Base-by-base conservation (phyloP, 2,888 invertebrate genomes). In the Dynastes grantii region DNA sequence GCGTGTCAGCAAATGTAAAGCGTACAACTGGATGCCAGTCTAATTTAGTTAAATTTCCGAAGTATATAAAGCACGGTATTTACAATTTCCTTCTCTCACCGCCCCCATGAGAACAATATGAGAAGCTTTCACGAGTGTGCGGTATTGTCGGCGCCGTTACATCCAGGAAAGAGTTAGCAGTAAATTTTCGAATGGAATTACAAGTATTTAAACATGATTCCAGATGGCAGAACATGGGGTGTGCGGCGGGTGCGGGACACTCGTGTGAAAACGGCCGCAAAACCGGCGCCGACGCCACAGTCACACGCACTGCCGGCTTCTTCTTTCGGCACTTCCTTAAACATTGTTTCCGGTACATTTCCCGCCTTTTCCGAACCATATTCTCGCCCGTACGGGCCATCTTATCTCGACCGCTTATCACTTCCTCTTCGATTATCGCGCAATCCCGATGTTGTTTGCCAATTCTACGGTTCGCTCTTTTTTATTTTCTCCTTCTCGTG, bases 281-380 rank as follows among this genome's bases (percentile, higher is more conserved):
- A 80, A 22, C 73, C 51, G 40, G 55, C 76, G 32, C 37, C 37
- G n/a, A 16, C 37, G 11, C 49, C 45, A 67, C 64, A 29, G 27
- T 9, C 37, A 49, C 65, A 65, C 64, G 51, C 77, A 67, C 40
- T 55, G 29, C 68, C 67, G 61, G 58, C 82, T 81, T 80, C 76
- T 83, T 84, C 85, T 84, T 84, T 83, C 85, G 84, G 84, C 86
- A 87, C 86, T 88, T 87, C 85, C 86, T 88, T 87, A 87, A 84
- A 85, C 86, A 87, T 87, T 85, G 87, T 87, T 88, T 88, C 88
- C 88, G 87, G 85, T 88, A 88, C 88, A 88, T 88, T 88, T 88
- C 85, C 85, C 86, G 84, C 84, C 86, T 87, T 67, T 88, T 87
- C 88, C 87, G 84, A 86, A 87, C 88, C 88, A 88, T 88, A 88